Evolutionary conservation across 64 coral and sea anemone species (phyloP), one percentile per base, ranked within the genome.

Genomic region (Porites lutea): DNA sequence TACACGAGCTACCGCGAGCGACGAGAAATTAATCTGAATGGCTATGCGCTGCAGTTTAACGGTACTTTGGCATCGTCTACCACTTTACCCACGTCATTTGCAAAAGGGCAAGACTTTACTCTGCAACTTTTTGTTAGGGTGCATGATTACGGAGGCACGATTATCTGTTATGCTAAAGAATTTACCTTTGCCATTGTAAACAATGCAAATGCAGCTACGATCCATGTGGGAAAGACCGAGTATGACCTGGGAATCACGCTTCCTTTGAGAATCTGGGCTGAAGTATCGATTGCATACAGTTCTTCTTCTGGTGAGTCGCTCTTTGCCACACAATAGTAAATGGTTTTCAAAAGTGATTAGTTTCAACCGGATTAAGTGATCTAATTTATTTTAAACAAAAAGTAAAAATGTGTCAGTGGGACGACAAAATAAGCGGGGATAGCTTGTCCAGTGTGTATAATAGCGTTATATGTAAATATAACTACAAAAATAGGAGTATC

Each of bases 151-250:
- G 97, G 97, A 44, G 97, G 97, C 55, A 98, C 97, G 5, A 91
- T 98, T 37, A 51, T 98, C 13, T 98, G 94, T 19, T 98, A 98
- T 71, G 87, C 97, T 15, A 82, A 94, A 44, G 45, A 52, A 3
- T 89, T 82, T 60, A 98, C 97, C 3, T 93, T 98, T 49, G 97
- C 93, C 23, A 48, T 98, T 55, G 91, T 98, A 4, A 98, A 96
- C 63, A 94, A 96, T 72, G 82, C 74, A 27, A 96, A 88, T 4
- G 27, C 27, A 37, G 76, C 96, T 20, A 96, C 93, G 75, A 75
- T 98, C 7, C 90, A 94, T 51, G 58, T 96, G 75, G 94, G 88
- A 44, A 72, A 47, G 73, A 79, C 23, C 71, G 46, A 84, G 13
- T 88, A 93, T 23, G 94, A 98, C 59, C 90, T 92, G 13, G 89